These are phyloP conservation scores for Odontesthes bonariensis DNA, from an alignment of 2,113 vertebrate genomes.

Conservation along the genomic window DNA sequence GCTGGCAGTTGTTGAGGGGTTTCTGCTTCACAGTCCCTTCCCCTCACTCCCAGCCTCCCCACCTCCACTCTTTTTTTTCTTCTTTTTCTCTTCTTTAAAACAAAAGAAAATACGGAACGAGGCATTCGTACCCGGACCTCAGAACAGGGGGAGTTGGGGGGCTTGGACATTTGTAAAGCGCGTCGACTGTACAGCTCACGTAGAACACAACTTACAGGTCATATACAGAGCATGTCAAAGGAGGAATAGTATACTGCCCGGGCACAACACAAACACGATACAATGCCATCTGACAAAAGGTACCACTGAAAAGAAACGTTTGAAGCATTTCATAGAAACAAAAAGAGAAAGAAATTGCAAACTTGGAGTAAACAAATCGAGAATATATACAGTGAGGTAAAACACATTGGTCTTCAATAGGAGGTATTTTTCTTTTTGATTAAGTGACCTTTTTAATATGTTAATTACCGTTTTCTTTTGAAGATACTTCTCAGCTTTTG, in stretches of 20 bases:
- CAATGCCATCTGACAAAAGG: conserved; percentile 69
- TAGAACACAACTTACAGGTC: conserved; percentile 68
- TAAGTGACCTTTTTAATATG: conserved; percentile 73
- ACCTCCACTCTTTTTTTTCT: conserved; percentile 26
- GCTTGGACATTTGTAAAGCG: conserved; percentile 75
- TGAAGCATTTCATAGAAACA: conserved; percentile 83
- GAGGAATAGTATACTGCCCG: conserved; percentile 67
- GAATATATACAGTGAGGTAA: conserved; percentile 86
- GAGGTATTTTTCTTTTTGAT: conserved; percentile 83
- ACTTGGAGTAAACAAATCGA: conserved; percentile 80
- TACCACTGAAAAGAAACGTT: conserved; percentile 70
- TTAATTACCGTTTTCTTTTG: conserved; percentile 59
- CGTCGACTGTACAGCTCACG: conserved; percentile 75
- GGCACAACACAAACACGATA: conserved; percentile 76
- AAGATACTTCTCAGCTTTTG: conserved; percentile 63
- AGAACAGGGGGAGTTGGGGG: conserved; percentile 37
- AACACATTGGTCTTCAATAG: conserved; percentile 85
- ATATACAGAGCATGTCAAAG: conserved; percentile 71
- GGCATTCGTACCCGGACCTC: conserved; percentile 78
- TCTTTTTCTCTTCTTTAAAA: conserved; percentile 26
- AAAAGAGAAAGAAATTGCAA: conserved; percentile 71
- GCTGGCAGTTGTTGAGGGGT: conserved; percentile 32
- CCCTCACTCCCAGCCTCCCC: conserved; percentile 43
- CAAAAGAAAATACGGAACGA: conserved; percentile 70
- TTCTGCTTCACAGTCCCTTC: conserved; percentile 42